Percentiles rank a stretch among this genome's conserved stretches.
Conservation (phyloP, 2,113 vertebrate species). For the Laticauda laticaudata region DNA sequence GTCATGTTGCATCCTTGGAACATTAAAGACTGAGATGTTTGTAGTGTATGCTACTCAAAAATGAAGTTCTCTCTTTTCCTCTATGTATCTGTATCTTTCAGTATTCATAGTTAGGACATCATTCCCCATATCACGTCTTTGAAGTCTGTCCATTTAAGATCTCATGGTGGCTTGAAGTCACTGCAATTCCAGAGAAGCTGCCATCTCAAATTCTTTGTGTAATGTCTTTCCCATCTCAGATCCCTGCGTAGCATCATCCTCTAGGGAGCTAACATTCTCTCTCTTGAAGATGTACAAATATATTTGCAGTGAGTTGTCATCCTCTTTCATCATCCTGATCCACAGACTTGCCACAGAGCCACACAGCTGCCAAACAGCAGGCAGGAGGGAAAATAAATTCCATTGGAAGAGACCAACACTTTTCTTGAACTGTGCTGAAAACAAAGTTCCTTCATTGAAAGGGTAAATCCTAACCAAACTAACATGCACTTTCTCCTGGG, state of each 20-base stretch:
- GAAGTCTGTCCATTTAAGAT: constrained; percentile 32
- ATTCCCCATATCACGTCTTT: background rate
- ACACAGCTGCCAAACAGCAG: background rate
- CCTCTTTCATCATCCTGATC: background rate
- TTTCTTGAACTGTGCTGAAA: background rate
- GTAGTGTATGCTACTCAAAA: background rate
- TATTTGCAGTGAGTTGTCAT: background rate
- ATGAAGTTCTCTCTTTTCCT: background rate
- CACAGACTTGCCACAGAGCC: background rate
- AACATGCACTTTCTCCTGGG: background rate
- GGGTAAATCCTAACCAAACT: background rate
- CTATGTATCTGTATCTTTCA: background rate
- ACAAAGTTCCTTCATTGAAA: background rate
- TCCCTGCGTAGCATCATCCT: constrained; percentile 40
- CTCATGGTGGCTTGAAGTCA: constrained; percentile 36
- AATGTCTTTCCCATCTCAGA: constrained; percentile 38
- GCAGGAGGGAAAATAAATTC: background rate
- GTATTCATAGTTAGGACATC: background rate
- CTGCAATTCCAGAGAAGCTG: constrained; percentile 33
- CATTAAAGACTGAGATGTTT: background rate
- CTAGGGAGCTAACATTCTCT: background rate
- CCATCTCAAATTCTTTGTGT: constrained; percentile 27
- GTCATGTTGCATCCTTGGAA: background rate
- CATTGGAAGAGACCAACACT: background rate
- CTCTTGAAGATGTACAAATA: background rate